A percentile compares a stretch with the other conserved stretches of the same genome.
phyloP scores from a whole-genome alignment of 1,140 invertebrate species.

The Trissolcus basalis region DNA sequence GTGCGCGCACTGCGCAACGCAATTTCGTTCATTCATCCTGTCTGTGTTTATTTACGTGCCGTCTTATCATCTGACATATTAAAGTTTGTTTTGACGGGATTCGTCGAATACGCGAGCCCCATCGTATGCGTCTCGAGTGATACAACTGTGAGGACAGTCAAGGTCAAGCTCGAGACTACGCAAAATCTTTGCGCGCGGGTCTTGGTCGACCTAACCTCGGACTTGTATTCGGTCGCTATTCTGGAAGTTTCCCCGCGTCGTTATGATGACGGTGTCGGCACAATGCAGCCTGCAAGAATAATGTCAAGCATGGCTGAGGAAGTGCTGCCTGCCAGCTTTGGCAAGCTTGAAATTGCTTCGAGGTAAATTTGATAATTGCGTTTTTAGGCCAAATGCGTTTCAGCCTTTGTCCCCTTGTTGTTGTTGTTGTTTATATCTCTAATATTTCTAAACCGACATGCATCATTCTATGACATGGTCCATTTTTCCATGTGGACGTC shows the following conservation, averaged over 20 bases:
- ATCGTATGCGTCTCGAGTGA: not conserved
- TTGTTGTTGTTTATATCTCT: too few relatives aligned
- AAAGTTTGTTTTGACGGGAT: not conserved
- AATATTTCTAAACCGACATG: too few relatives aligned
- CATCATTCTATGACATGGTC: too few relatives aligned
- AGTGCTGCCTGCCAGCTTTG: constrained; percentile 69
- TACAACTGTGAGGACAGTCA: not conserved
- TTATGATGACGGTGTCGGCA: constrained; percentile 30
- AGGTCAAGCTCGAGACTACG: constrained; percentile 9
- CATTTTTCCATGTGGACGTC: not conserved
- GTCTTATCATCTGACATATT: constrained; percentile 23
- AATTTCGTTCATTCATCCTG: constrained; percentile 45
- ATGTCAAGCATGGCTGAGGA: constrained; percentile 69
- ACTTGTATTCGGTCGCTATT: constrained; percentile 11
- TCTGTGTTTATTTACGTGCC: constrained; percentile 53
- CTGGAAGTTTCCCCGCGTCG: constrained; percentile 39
- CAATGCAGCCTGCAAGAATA: constrained; percentile 24
- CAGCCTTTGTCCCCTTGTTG: not conserved
- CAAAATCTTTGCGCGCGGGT: not conserved
- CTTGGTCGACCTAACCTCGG: constrained; percentile 28
- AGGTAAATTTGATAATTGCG: constrained; percentile 55
- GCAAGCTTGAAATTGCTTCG: constrained; percentile 71
- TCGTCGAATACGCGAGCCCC: not conserved
- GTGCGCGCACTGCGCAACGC: constrained; percentile 26
- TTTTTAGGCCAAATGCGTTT: constrained; percentile 11